Evolutionary conservation across 2,888 invertebrate genomes (phyloP), one percentile per base, ranked within the genome.

Genomic region (Drosophila colorata): DNA sequence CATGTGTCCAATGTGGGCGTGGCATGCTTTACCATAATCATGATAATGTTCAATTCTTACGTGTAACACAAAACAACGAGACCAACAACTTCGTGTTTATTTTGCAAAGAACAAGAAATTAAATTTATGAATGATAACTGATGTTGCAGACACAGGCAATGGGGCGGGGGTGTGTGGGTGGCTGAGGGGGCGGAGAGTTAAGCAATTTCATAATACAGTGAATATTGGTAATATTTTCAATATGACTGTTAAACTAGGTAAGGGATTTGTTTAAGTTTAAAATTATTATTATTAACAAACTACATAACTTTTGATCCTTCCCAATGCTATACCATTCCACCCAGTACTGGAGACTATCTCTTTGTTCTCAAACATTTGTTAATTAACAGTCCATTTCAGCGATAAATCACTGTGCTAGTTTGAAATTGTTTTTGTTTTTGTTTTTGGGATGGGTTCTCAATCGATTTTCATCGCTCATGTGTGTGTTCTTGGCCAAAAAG

Each of bases 401-500:
- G 18, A n/a, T 6, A 31, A 16, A 31, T 5, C 41, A 47, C 35
- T 41, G 56, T 43, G 33, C 23, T 9, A 1, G 2, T 3, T 13
- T 23, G 16, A 20, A 20, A 20, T 20, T 20, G 0, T 20, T 20
- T 28, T 28, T 28, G 8, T 33, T 52, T 11, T 40, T 9, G 7
- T 35, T 33, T 35, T 35, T 35, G 28, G 37, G 28, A n/a, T 37
- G 20, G 44, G 38, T 25, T 38, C 38, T 38, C 28, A 41, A 49
- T 71, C 48, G 71, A 72, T 72, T 60, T 72, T 55, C 28, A 28
- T 25, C 11, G 31, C 31, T 25, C 28, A 11, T 63, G 48, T 61
- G 43, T 38, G 41, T 47, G 31, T 61, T 73, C 55, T 69, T 69
- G 73, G 51, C 63, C 69, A 72, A 61, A 61, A 49, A 63, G 68